These are phyloP conservation scores for Protosalanx chinensis DNA, from an alignment of 2,797 vertebrate genomes.

Conservation along the genomic window DNA sequence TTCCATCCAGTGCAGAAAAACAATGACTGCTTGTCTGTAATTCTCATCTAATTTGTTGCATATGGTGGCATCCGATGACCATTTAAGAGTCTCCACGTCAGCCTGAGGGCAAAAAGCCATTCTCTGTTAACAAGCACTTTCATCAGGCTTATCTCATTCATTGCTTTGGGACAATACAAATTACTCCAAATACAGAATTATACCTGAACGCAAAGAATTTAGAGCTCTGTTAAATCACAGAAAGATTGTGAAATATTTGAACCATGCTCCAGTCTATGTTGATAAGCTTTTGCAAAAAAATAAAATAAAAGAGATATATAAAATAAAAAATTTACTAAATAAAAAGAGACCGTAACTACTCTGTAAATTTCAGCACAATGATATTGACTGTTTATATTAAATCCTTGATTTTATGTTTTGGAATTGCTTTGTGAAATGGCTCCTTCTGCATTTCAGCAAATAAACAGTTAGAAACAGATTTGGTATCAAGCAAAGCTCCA, in stretches of 20 bases:
- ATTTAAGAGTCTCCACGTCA: background rate
- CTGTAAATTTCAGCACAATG: background rate
- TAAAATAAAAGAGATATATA: background rate
- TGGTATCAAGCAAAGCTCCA: background rate
- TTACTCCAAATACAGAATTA: background rate
- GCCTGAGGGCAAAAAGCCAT: too few species aligned
- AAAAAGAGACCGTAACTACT: background rate
- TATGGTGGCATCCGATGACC: background rate
- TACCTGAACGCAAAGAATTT: too few species aligned
- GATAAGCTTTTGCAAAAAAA: too few species aligned
- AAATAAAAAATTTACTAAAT: too few species aligned
- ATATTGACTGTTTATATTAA: background rate
- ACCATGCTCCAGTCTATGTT: too few species aligned
- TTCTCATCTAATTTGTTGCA: background rate
- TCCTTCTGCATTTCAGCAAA: background rate
- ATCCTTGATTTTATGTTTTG: background rate
- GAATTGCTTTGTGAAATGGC: background rate
- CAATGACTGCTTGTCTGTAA: background rate
- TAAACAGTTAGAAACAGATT: background rate
- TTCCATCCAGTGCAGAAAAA: background rate
- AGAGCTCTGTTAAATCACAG: too few species aligned
- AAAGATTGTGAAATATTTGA: too few species aligned
- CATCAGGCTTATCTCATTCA: too few species aligned
- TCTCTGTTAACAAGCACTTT: too few species aligned
- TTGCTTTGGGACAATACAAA: background rate